phyloP scores from a whole-genome alignment of 1,140 invertebrate species.

The Drosophila tsacasi region DNA sequence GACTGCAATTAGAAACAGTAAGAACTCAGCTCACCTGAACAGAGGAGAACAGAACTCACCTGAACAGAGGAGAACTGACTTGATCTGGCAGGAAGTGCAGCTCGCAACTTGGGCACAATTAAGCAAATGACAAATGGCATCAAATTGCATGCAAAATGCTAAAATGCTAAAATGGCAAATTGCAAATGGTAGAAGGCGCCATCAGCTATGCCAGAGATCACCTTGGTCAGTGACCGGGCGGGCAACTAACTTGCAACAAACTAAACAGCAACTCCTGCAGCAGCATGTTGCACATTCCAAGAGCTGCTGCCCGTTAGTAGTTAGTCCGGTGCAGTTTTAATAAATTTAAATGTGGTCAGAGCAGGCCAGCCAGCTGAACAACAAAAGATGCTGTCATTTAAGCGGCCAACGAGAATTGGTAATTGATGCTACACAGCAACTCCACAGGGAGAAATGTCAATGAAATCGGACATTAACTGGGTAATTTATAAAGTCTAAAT shows the following conservation, averaged over 20 bases:
- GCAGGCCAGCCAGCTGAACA: slow-evolving; percentile 20
- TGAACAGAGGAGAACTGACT: neutral
- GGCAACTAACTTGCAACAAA: slow-evolving; percentile 31
- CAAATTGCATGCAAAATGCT: slow-evolving; percentile 79
- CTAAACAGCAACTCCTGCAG: slow-evolving; percentile 21
- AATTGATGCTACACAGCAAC: slow-evolving; percentile 55
- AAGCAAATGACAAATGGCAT: slow-evolving; percentile 83
- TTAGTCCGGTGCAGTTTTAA: slow-evolving; percentile 72
- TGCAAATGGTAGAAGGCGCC: slow-evolving; percentile 49
- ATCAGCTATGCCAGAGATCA: slow-evolving; percentile 47
- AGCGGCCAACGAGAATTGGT: slow-evolving; percentile 75
- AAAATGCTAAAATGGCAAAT: slow-evolving; percentile 48
- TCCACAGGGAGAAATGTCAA: slow-evolving; percentile 31
- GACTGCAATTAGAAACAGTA: slow-evolving; percentile 56
- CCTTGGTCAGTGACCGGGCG: slow-evolving; percentile 65
- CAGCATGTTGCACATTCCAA: slow-evolving; percentile 66
- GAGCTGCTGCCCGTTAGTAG: slow-evolving; percentile 57
- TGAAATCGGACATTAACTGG: slow-evolving; percentile 6
- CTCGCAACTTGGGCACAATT: slow-evolving; percentile 67
- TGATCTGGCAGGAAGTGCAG: slow-evolving; percentile 45
- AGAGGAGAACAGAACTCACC: neutral
- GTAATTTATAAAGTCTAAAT: neutral
- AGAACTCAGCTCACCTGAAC: slow-evolving; percentile 18
- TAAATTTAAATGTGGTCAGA: slow-evolving; percentile 77
- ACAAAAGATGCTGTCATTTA: slow-evolving; percentile 67